Evolutionary conservation across 2,797 vertebrate species (phyloP), one percentile per base, ranked within the genome.

Genomic region (Trachurus trachurus): DNA sequence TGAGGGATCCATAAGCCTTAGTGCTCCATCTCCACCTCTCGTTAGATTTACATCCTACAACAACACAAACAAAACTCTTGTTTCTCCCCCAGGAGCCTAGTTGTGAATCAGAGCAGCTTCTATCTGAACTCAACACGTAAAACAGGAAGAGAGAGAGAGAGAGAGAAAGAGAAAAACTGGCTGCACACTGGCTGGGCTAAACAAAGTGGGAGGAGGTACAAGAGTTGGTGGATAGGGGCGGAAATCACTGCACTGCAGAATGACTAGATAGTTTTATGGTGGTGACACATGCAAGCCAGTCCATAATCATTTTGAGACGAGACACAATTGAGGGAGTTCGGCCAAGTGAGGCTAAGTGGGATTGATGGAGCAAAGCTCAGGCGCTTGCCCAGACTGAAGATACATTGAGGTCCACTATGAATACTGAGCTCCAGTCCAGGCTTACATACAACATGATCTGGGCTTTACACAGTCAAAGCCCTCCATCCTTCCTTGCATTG

Each of bases 1-100:
- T 80, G 85, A 89, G 94, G 92, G 91, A 94, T 90, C 88, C 83
- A 90, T 92, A 92, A 91, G 90, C 89, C 91, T 89, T 78, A 84
- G 71, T 89, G 89, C 92, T 91, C 89, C 81, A 89, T 92, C 92
- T 90, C 87, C 89, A 93, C 90, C 90, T 91, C 89, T 88, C 90
- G 74, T 92, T 83, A 90, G 93, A 95, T 96, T 95, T 95, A 95
- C 84, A 85, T 88, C 88, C 86, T 90, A 88, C 88, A 92, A 93
- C 88, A 93, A 92, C 90, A 92, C 89, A 95, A 95, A 94, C 92
- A 93, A 92, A 93, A 94, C 90, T 92, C 87, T 82, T 82, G 81
- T 87, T 89, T 87, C 86, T 92, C 86, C 89, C 92, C 44, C 76
- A 89, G 81, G 90, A 92, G 88, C 84, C 86, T 87, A 92, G 88